Conservation (phyloP, 2,888 invertebrate genomes). For the Scaptodrosophila latifasciaeformis region DNA sequence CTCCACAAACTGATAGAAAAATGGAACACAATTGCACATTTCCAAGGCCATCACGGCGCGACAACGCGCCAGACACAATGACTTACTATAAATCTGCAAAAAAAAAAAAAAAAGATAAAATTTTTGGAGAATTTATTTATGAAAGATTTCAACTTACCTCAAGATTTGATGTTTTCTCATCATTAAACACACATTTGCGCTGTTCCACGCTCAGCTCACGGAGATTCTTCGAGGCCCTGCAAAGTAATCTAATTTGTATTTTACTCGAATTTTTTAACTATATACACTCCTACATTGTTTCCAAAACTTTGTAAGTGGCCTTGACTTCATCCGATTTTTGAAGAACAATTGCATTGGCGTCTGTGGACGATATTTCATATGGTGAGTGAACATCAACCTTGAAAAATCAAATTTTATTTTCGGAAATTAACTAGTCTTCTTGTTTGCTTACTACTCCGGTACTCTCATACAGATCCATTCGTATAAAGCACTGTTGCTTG, state of each 20-base stretch:
- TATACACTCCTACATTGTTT: constrained; percentile 69
- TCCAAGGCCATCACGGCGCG: constrained; percentile 76
- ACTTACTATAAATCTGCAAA: constrained; percentile 69
- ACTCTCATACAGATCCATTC: constrained; percentile 71
- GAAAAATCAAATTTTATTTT: not conserved
- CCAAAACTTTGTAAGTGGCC: constrained; percentile 70
- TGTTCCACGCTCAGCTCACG: constrained; percentile 75
- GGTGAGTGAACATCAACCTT: constrained; percentile 73
- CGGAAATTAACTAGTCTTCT: constrained; percentile 7
- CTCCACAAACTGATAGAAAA: constrained; percentile 76
- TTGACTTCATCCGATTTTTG: constrained; percentile 71
- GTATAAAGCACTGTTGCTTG: constrained; percentile 72
- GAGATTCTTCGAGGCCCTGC: constrained; percentile 70
- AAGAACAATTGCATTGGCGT: constrained; percentile 60
- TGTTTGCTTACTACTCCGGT: constrained; percentile 63
- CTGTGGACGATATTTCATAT: constrained; percentile 68
- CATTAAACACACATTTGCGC: constrained; percentile 77
- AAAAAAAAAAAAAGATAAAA: not conserved
- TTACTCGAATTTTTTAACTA: not conserved
- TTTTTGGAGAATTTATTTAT: constrained; percentile 11
- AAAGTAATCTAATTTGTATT: not conserved
- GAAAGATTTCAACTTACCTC: constrained; percentile 60
- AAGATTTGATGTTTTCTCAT: constrained; percentile 75
- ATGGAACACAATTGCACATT: constrained; percentile 78
- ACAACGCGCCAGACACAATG: constrained; percentile 74